Evolutionary conservation across 1,140 invertebrate genomes (phyloP).

Genomic region (Ephestia elutella): DNA sequence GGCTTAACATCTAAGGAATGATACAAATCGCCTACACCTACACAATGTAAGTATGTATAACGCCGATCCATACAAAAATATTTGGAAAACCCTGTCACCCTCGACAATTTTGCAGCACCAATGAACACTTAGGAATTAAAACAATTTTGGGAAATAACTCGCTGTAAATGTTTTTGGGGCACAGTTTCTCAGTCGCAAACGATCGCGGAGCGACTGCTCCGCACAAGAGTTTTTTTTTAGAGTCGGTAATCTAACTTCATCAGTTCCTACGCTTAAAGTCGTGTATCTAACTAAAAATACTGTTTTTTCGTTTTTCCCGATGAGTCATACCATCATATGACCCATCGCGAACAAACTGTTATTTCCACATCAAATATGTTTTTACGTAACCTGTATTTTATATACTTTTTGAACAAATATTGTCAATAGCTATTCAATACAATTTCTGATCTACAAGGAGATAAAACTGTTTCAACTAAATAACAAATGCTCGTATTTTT

Average conservation of each 20-base stretch:
- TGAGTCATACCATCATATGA: too few relatives aligned
- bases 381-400: too few relatives aligned
- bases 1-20: slow-evolving; percentile 53
- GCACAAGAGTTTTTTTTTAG: background rate
- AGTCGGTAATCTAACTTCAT: background rate
- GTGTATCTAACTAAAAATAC: too few relatives aligned
- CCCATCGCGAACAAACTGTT: too few relatives aligned
- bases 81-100: slow-evolving; percentile 49
- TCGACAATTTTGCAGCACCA: slow-evolving; percentile 53
- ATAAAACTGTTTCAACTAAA: too few relatives aligned
- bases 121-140: slow-evolving; percentile 45
- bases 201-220: background rate
- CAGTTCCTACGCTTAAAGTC: too few relatives aligned
- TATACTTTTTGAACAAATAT: too few relatives aligned
- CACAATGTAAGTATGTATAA: slow-evolving; percentile 30
- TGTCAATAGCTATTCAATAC: too few relatives aligned
- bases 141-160: slow-evolving; percentile 20
- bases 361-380: too few relatives aligned
- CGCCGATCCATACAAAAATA: slow-evolving; percentile 49
- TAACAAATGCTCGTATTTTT: too few relatives aligned
- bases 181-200: background rate
- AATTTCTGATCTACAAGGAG: too few relatives aligned
- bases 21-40: slow-evolving; percentile 32
- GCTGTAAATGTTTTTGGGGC: slow-evolving; percentile 1
- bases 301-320: too few relatives aligned